Base-by-base conservation (phyloP, 2,797 vertebrate genomes). In the Lepilemur septentrionalis region DNA sequence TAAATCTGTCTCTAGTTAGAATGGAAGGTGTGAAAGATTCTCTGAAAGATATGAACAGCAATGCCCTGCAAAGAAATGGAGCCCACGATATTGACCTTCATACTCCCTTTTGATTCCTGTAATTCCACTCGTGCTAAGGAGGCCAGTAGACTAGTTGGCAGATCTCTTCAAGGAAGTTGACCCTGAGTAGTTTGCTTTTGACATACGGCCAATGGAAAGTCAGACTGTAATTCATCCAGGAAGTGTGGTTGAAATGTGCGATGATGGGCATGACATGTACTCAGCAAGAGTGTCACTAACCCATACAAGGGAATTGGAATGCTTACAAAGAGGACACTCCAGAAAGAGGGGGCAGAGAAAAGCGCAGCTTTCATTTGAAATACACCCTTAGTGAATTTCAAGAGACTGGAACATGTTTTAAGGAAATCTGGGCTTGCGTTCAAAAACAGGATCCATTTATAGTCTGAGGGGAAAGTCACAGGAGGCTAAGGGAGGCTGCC, bases 381-480 rank as follows among this genome's bases (percentile, higher is more conserved):
- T 93, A 93, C 25, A 95, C 76, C 70, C 89, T 96, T 59, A 25
- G 84, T 96, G 94, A 97, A 96, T 97, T 96, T 97, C 87, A 96
- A 97, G 97, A 96, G 97, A 85, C 87, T 98, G 96, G 95, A 97
- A 95, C 84, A 78, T 69, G 89, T 96, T 98, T 97, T 97, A 97
- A 97, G 97, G 96, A 97, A 97, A 97, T 98, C 97, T 96, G 97
- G 98, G 98, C 98, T 98, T 88, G 88, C 91, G 97, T 98, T 98
- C 97, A 97, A 97, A 97, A 97, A 69, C 85, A 94, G 75, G 81
- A 93, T 97, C 96, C 97, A 96, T 97, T 97, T 98, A 97, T 97
- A 98, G 97, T 97, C 96, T 92, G 89, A 86, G 72, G 90, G 90
- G 94, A 96, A 93, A 95, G 81, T 97, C 93, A 86, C 89, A 87